Conservation (phyloP, 2,113 vertebrate species). For the Stictonetta naevosa region DNA sequence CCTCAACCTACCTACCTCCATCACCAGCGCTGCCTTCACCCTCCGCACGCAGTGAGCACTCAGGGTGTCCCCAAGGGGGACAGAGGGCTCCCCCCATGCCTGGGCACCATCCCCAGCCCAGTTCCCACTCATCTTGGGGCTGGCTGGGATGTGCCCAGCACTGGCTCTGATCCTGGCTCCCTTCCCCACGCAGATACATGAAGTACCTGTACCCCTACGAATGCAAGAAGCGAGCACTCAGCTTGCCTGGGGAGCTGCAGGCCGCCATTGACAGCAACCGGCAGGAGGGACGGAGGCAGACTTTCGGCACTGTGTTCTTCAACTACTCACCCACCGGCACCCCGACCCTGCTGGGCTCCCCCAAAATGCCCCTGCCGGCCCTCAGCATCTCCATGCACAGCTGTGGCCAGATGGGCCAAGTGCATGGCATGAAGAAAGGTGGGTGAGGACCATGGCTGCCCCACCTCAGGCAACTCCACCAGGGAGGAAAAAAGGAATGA, state of each 20-base stretch:
- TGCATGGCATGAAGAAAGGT: conserved; percentile 90
- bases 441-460: neutral
- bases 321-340: conserved; percentile 83
- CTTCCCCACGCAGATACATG: conserved; percentile 85
- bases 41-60: conserved; percentile 94
- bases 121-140: rapidly evolving
- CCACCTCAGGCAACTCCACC: rapidly evolving
- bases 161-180: neutral
- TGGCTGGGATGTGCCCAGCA: rapidly evolving
- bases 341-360: conserved; percentile 76
- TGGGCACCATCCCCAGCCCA: neutral
- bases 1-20: conserved; percentile 97
- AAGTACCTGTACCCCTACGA: conserved; percentile 98
- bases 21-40: conserved; percentile 97
- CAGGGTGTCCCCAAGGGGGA: no score
- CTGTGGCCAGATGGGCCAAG: conserved; percentile 68
- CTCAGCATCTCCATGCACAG: conserved; percentile 71
- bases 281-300: conserved; percentile 90
- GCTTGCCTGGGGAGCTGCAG: conserved; percentile 94
- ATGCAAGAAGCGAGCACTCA: conserved; percentile 93
- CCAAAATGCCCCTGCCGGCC: conserved; percentile 68
- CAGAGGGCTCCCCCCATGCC: neutral
- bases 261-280: conserved; percentile 98
- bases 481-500: neutral
- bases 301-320: conserved; percentile 83